Evolutionary conservation across 1,140 invertebrate species (phyloP).

Genomic region (Rhyzopertha dominica): DNA sequence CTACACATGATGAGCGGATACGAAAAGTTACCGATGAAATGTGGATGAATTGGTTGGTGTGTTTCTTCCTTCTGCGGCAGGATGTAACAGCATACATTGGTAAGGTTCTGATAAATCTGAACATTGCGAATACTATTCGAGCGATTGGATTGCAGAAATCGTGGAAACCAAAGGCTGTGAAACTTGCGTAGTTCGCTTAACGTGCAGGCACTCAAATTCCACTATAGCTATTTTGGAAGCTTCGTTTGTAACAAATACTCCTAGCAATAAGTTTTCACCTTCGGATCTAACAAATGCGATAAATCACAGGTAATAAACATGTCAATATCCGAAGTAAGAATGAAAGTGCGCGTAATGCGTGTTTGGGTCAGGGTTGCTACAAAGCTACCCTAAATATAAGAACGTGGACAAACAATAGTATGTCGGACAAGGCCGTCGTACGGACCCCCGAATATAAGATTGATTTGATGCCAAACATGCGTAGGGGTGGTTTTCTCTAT

Average conservation of each 20-base stretch:
- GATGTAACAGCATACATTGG: too few relatives aligned
- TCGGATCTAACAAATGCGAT: slow-evolving; percentile 9
- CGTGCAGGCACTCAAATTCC: slow-evolving; percentile 34
- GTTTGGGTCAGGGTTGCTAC: slow-evolving; percentile 20
- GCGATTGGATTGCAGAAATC: slow-evolving; percentile 39
- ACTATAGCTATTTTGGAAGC: slow-evolving; percentile 37
- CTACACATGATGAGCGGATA: too few relatives aligned
- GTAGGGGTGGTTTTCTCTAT: slow-evolving; percentile 4
- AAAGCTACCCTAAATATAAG: not conserved
- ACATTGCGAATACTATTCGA: too few relatives aligned
- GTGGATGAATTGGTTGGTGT: too few relatives aligned
- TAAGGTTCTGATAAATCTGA: too few relatives aligned
- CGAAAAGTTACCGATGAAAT: too few relatives aligned
- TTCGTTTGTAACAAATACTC: slow-evolving; percentile 16
- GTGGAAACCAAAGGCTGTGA: slow-evolving; percentile 36
- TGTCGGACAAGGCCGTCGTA: slow-evolving; percentile 5
- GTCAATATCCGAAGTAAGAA: not conserved
- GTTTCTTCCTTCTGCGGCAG: too few relatives aligned
- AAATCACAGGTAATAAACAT: not conserved
- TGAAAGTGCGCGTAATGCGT: not conserved
- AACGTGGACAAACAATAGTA: not conserved
- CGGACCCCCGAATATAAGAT: slow-evolving; percentile 6
- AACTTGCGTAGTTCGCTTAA: slow-evolving; percentile 31
- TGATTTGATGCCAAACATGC: slow-evolving; percentile 3
- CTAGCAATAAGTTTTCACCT: slow-evolving; percentile 2